A percentile compares a stretch with the other conserved stretches of the same genome.
Conservation (phyloP, 1,140 invertebrate species). For the Drosophila arawakana region DNA sequence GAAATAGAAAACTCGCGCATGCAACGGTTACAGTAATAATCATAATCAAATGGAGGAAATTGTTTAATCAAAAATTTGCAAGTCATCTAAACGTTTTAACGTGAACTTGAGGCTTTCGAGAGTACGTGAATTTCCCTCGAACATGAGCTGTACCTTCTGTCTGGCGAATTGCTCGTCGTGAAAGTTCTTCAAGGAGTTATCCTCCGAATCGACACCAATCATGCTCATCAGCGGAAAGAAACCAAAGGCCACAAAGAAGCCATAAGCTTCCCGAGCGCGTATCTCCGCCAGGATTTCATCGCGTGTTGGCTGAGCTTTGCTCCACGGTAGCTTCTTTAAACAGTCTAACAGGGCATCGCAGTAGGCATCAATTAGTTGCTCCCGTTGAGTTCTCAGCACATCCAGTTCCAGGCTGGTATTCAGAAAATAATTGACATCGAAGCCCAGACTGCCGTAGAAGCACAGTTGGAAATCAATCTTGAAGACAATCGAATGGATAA, state of each 20-base stretch:
- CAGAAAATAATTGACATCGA: conserved; percentile 81
- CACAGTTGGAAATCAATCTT: conserved; percentile 81
- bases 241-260: conserved; percentile 76
- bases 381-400: conserved; percentile 65
- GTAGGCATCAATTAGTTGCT: conserved; percentile 79
- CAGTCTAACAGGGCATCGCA: conserved; percentile 61
- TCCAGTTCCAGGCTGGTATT: conserved; percentile 79
- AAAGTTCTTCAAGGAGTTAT: conserved; percentile 77
- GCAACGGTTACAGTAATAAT: conserved; percentile 1
- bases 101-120: conserved; percentile 70
- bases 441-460: conserved; percentile 77
- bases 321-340: conserved; percentile 81
- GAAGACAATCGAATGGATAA: background rate
- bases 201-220: conserved; percentile 74
- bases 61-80: conserved; percentile 70
- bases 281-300: conserved; percentile 70
- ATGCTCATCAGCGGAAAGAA: conserved; percentile 81
- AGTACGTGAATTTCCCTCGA: conserved; percentile 69
- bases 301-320: conserved; percentile 78
- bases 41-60: background rate
- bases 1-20: conserved; percentile 1
- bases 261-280: conserved; percentile 72
- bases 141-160: conserved; percentile 78
- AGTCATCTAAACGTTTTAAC: conserved; percentile 71
- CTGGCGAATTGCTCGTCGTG: conserved; percentile 72